phyloP scores from a whole-genome alignment of 2,888 invertebrate genomes.

The Abscondita cerata region DNA sequence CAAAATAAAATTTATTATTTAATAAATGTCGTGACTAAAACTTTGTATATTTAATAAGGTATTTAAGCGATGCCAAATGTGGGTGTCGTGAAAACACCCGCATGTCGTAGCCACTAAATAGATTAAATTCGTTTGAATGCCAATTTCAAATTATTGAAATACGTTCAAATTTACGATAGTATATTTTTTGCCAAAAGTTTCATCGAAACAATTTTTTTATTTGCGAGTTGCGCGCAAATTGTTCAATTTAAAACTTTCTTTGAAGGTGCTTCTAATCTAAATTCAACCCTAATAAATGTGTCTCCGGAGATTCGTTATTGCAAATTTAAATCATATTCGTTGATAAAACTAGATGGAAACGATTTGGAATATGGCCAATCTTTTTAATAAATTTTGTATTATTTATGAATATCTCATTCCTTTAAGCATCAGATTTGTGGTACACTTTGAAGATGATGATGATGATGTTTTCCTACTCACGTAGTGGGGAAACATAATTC shows the following conservation, averaged over 20 bases:
- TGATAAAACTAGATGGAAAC: slow-evolving; percentile 14
- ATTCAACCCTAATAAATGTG: slow-evolving; percentile 9
- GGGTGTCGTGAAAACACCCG: too few species aligned
- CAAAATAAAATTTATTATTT: too few species aligned
- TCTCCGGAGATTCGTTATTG: slow-evolving; percentile 15
- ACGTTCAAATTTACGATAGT: too few species aligned
- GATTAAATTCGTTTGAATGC: too few species aligned
- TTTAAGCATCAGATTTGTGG: not conserved
- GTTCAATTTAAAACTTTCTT: not conserved
- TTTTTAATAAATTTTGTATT: slow-evolving; percentile 27
- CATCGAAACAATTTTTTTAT: too few species aligned
- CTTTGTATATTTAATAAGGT: too few species aligned
- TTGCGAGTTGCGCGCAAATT: too few species aligned
- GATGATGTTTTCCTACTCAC: slow-evolving; percentile 14
- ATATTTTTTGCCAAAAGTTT: too few species aligned
- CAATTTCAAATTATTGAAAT: too few species aligned
- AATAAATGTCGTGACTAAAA: too few species aligned
- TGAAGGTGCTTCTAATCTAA: not conserved
- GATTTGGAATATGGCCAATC: slow-evolving; percentile 16
- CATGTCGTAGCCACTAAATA: too few species aligned
- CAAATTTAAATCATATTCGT: slow-evolving; percentile 13
- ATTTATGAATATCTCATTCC: slow-evolving; percentile 17
- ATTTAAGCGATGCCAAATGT: too few species aligned
- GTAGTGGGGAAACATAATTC: slow-evolving; percentile 27
- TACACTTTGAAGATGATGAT: slow-evolving; percentile 11